phyloP scores from a whole-genome alignment of 2,113 vertebrate genomes.

The Scomber scombrus region DNA sequence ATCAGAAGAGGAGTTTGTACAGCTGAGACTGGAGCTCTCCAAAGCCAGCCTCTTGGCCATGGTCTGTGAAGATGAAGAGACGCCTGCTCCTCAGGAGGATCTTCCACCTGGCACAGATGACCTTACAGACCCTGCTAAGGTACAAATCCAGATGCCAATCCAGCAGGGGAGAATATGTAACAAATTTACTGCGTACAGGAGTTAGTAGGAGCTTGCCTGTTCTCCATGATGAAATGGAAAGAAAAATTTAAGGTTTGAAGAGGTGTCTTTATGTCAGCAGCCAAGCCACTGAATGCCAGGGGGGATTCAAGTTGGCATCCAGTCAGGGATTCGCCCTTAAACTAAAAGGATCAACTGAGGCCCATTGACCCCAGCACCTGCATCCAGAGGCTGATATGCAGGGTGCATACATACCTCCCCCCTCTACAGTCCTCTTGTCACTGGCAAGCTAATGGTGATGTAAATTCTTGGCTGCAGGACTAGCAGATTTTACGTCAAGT shows the following conservation, averaged over 20 bases:
- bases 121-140: conserved; percentile 95
- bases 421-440: conserved; percentile 81
- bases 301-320: conserved; percentile 84
- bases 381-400: conserved; percentile 81
- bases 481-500: conserved; percentile 81
- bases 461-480: conserved; percentile 84
- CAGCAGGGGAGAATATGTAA: conserved; percentile 25
- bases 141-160: conserved; percentile 51
- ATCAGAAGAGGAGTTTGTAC: conserved; percentile 94
- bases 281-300: conserved; percentile 81
- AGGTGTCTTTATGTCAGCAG: conserved; percentile 86
- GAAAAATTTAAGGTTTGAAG: conserved; percentile 82
- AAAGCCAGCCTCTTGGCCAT: conserved; percentile 87
- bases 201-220: conserved; percentile 71
- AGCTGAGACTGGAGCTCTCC: conserved; percentile 92
- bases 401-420: conserved; percentile 80
- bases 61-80: conserved; percentile 82
- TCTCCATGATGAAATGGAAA: conserved; percentile 73
- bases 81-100: conserved; percentile 84
- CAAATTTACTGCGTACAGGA: conserved; percentile 56
- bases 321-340: conserved; percentile 80
- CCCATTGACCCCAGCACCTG: conserved; percentile 76
- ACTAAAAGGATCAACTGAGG: conserved; percentile 77
- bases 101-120: conserved; percentile 93
- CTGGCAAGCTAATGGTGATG: conserved; percentile 84